phyloP scores from a whole-genome alignment of 2,113 vertebrate genomes.

The Tragelaphus imberbis region DNA sequence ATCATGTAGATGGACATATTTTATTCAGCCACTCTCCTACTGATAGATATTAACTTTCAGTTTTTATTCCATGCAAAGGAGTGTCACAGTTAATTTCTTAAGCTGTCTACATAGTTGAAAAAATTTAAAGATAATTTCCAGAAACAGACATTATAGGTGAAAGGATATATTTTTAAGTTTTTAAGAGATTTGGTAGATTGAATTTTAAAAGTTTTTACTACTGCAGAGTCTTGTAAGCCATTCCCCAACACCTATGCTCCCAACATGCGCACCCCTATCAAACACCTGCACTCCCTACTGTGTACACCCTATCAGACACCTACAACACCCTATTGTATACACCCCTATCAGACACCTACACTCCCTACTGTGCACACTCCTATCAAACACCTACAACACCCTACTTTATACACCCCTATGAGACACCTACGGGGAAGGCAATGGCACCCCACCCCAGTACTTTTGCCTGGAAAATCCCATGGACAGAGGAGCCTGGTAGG shows the following conservation, averaged over 20 bases:
- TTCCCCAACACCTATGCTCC: too few relatives aligned
- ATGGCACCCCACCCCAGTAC: too few relatives aligned
- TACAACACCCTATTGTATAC: too few relatives aligned
- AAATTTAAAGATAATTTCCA: background rate
- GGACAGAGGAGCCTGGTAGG: too few relatives aligned
- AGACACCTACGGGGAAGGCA: too few relatives aligned
- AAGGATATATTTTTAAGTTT: background rate
- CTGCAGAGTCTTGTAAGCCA: background rate
- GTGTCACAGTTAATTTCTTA: background rate
- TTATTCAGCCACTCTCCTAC: background rate
- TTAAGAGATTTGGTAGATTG: background rate
- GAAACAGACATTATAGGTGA: background rate
- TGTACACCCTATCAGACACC: too few relatives aligned
- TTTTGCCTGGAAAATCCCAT: too few relatives aligned
- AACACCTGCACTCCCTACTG: too few relatives aligned
- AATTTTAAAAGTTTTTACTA: background rate
- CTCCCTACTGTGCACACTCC: accelerated
- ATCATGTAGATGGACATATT: background rate
- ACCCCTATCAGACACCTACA: too few relatives aligned
- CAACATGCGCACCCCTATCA: accelerated
- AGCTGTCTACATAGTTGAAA: background rate
- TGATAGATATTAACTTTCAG: too few relatives aligned
- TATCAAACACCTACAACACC: too few relatives aligned
- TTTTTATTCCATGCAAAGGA: background rate
- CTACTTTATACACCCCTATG: too few relatives aligned